A percentile compares a stretch with the other conserved stretches of the same genome.
These are phyloP conservation scores for Trogon melanurus DNA, from an alignment of 2,113 vertebrate genomes.

Conservation along the genomic window DNA sequence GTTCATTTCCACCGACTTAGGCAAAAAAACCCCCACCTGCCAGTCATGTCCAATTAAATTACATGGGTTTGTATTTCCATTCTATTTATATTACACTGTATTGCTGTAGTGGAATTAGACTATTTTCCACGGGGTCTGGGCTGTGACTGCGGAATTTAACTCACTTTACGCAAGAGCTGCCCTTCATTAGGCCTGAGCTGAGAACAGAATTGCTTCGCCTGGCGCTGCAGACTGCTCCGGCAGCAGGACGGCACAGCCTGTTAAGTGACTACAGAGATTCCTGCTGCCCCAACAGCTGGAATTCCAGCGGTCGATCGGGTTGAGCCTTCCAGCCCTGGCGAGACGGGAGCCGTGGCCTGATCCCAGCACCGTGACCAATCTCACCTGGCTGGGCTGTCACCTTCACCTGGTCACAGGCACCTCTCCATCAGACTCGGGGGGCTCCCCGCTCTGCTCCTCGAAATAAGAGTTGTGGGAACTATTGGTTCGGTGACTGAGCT, in stretches of 20 bases:
- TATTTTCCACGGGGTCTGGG: constrained; percentile 49
- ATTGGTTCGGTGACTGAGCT: fast-evolving
- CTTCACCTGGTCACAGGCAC: not conserved
- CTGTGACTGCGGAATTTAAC: constrained; percentile 44
- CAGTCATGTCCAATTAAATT: constrained; percentile 56
- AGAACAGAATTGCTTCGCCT: constrained; percentile 18
- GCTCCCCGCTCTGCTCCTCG: not conserved
- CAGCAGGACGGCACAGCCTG: not conserved
- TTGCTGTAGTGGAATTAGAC: constrained; percentile 50
- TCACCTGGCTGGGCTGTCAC: not conserved
- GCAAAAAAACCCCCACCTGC: constrained; percentile 1
- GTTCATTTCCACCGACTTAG: not conserved
- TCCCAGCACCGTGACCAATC: fast-evolving
- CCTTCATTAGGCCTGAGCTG: constrained; percentile 42
- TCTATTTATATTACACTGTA: constrained; percentile 46
- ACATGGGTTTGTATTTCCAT: constrained; percentile 58
- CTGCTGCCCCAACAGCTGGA: not conserved
- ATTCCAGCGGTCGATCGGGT: not conserved
- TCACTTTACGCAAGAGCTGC: constrained; percentile 45
- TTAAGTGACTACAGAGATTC: not conserved
- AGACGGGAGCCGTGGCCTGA: not conserved
- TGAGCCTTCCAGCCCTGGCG: not conserved
- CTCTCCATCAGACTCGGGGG: not conserved
- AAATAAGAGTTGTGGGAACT: not conserved
- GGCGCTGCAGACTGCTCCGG: not conserved